Conservation (phyloP, 1,140 invertebrate species). For the Drosophila kepulauana region DNA sequence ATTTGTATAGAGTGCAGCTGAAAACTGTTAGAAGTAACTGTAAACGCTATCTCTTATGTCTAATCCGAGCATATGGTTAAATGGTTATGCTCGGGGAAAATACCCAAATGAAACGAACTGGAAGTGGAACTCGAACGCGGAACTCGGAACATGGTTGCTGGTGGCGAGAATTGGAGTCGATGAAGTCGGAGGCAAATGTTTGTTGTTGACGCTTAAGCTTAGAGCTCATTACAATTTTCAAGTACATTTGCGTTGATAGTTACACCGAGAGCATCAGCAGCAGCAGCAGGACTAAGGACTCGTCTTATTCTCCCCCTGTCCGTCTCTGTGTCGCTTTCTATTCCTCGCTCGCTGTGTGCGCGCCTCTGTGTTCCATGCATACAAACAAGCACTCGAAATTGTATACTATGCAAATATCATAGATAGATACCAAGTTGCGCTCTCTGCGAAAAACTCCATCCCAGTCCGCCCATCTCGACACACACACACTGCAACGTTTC, state of each 20-base stretch:
- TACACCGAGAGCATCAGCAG: conserved; percentile 49
- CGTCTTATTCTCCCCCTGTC: too few species aligned
- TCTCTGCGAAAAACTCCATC: conserved; percentile 54
- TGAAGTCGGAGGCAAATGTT: conserved; percentile 55
- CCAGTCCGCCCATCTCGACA: background rate
- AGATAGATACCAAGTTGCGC: conserved; percentile 55
- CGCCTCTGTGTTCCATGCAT: conserved; percentile 62
- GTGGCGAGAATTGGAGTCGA: background rate
- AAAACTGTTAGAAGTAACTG: conserved; percentile 62
- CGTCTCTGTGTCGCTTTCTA: too few species aligned
- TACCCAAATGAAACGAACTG: conserved; percentile 34
- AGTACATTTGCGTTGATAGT: conserved; percentile 84
- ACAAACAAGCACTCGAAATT: conserved; percentile 79
- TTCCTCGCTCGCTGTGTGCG: background rate
- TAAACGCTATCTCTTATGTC: conserved; percentile 48
- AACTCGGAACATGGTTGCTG: conserved; percentile 2
- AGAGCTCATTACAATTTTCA: conserved; percentile 83
- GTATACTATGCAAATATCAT: conserved; percentile 81
- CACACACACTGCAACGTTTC: conserved; percentile 32
- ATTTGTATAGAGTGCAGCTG: conserved; percentile 40
- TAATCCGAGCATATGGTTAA: conserved; percentile 77
- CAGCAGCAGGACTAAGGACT: conserved; percentile 18
- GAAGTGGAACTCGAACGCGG: conserved; percentile 35
- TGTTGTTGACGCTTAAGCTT: conserved; percentile 81
- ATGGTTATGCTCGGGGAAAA: conserved; percentile 54